Conservation (phyloP, 2,797 vertebrate genomes). For the Halcyon smyrnensis region DNA sequence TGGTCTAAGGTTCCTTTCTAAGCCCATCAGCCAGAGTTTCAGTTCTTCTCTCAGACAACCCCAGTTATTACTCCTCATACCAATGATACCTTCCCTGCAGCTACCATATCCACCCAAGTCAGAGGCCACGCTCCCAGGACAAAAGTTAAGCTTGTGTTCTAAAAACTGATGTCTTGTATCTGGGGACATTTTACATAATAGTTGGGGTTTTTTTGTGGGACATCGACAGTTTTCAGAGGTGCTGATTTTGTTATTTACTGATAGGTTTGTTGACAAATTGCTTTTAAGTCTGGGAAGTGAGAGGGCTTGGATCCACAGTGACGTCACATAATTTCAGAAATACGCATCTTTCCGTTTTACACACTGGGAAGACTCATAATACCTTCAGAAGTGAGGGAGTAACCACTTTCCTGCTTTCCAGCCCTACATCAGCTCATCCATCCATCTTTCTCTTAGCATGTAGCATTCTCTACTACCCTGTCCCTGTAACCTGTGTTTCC, state of each 20-base stretch:
- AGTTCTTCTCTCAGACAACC: neutral
- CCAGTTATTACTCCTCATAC: neutral
- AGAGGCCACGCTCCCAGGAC: neutral
- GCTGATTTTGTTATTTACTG: neutral
- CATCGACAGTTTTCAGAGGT: neutral
- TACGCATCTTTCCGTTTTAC: neutral
- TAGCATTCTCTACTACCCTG: neutral
- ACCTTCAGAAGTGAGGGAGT: neutral
- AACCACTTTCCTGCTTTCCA: neutral
- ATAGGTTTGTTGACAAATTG: neutral
- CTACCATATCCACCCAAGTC: neutral
- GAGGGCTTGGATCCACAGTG: neutral
- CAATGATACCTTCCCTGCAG: neutral
- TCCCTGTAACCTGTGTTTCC: neutral
- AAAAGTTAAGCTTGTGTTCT: neutral
- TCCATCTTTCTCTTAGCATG: neutral
- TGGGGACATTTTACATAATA: neutral
- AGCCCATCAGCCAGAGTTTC: neutral
- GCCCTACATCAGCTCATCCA: neutral
- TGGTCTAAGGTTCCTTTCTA: neutral
- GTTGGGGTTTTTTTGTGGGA: neutral
- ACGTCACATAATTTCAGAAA: neutral
- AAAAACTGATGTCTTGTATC: neutral
- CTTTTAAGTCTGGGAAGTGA: neutral
- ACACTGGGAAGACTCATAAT: neutral